phyloP scores from a whole-genome alignment of 2,797 vertebrate genomes.

The Macropus fuliginosus region DNA sequence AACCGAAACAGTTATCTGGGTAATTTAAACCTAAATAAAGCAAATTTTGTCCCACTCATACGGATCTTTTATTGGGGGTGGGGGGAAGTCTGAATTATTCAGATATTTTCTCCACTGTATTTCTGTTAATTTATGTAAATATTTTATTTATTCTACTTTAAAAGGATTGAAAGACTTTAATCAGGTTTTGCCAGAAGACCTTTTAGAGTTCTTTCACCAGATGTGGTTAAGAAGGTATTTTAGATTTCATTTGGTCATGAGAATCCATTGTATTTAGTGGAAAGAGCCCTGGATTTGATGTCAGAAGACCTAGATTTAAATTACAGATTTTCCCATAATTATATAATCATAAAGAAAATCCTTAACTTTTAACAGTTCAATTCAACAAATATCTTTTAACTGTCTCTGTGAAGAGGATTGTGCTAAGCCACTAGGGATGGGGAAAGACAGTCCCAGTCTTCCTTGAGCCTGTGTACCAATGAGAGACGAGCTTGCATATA shows the following conservation, averaged over 20 bases:
- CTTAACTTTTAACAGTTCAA: neutral
- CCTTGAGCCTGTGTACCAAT: neutral
- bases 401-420: neutral
- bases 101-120: neutral
- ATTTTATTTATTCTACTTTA: neutral
- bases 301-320: neutral
- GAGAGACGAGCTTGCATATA: neutral
- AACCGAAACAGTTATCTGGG: neutral
- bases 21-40: neutral
- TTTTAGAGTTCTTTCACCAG: neutral
- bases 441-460: neutral
- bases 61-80: conserved; percentile 16
- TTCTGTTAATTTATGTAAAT: neutral
- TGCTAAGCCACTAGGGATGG: neutral
- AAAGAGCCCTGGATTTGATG: neutral
- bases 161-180: conserved; percentile 20
- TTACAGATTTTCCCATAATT: neutral
- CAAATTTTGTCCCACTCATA: neutral
- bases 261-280: neutral
- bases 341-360: neutral
- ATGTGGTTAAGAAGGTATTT: neutral
- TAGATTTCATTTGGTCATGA: neutral
- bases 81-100: conserved; percentile 9
- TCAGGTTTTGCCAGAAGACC: conserved; percentile 1
- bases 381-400: neutral